A percentile compares a stretch with the other conserved stretches of the same genome.
Evolutionary conservation across 2,888 invertebrate species (phyloP).

Genomic region (Acheta domesticus): DNA sequence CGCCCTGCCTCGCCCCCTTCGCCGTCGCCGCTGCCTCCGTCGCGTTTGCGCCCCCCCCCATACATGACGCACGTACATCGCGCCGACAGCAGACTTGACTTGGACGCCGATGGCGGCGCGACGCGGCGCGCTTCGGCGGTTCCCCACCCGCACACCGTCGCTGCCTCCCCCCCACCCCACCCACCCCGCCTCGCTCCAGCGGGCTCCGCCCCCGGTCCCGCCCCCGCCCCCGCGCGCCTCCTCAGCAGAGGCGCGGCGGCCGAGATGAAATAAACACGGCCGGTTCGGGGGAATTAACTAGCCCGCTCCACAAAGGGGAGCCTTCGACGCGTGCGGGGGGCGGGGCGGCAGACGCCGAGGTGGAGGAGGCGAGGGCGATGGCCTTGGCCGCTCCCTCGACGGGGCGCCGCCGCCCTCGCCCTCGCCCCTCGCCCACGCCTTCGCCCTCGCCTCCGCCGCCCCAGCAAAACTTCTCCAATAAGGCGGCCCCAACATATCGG

Average conservation of each 20-base stretch:
- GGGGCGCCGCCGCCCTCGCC: too few relatives aligned
- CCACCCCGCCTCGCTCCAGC: not conserved
- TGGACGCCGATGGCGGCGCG: not conserved
- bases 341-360: not conserved
- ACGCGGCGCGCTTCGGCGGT: not conserved
- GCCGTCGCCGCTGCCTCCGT: not conserved
- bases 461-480: conserved; percentile 9
- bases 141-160: not conserved
- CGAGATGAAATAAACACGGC: not conserved
- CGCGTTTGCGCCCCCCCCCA: not conserved
- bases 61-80: conserved; percentile 18
- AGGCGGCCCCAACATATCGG: not conserved
- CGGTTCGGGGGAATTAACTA: conserved; percentile 10
- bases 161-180: not conserved
- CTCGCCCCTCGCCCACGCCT: too few relatives aligned
- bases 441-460: not conserved
- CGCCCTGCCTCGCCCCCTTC: not conserved
- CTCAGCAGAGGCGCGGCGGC: not conserved
- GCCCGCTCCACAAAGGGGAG: not conserved
- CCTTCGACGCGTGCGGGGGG: not conserved
- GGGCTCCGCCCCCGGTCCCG: not conserved
- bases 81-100: conserved; percentile 4
- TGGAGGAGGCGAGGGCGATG: not conserved
- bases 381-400: not conserved
- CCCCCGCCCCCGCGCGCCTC: not conserved